Conservation (phyloP, 2,113 vertebrate species). For the Helogale parvula region DNA sequence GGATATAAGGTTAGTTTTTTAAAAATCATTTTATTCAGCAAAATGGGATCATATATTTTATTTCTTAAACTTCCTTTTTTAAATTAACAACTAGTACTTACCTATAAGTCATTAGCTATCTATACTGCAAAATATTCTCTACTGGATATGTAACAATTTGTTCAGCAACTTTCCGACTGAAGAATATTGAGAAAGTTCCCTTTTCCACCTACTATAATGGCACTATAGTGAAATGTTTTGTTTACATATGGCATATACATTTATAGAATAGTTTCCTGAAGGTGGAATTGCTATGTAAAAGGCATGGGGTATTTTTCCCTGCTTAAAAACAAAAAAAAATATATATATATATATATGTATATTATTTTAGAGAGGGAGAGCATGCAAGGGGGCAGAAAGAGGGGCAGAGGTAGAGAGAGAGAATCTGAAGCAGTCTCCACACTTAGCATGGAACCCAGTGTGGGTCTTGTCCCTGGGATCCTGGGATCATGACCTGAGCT, state of each 20-base stretch:
- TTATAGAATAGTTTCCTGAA: neutral
- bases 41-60: neutral
- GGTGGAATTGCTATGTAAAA: neutral
- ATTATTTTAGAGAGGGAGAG: no score
- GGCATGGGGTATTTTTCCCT: neutral
- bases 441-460: no score
- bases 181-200: neutral
- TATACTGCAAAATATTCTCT: neutral
- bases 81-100: neutral
- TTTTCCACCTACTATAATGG: neutral
- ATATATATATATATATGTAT: no score
- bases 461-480: no score
- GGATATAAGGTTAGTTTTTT: neutral
- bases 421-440: no score
- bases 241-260: neutral
- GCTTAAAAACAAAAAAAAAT: neutral
- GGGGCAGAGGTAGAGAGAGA: no score
- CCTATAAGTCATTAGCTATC: neutral
- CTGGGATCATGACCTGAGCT: no score
- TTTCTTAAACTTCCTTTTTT: neutral
- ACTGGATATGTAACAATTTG: neutral
- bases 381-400: no score
- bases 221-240: neutral
- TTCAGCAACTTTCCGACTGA: neutral
- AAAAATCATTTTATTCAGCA: neutral